Percentiles rank a stretch among this genome's conserved stretches.
phyloP scores from a whole-genome alignment of 2,113 vertebrate genomes.

The Paramisgurnus dabryanus region DNA sequence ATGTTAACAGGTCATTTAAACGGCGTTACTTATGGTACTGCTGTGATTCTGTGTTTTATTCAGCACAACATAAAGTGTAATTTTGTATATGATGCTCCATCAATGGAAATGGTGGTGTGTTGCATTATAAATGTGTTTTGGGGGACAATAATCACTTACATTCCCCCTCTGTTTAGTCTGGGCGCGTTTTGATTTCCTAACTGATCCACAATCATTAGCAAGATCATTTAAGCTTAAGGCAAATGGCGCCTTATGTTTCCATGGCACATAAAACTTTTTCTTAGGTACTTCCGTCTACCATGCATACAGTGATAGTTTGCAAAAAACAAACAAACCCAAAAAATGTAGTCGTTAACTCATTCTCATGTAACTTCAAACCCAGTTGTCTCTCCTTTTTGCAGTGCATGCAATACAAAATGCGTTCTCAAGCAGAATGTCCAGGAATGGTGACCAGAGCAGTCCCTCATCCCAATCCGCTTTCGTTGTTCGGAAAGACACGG shows the following conservation, averaged over 20 bases:
- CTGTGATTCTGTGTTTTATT: background rate
- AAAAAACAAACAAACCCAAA: background rate
- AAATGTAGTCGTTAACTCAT: background rate
- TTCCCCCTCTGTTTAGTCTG: background rate
- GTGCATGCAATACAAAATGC: no score
- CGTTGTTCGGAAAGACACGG: no score
- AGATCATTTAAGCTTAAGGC: slow-evolving; percentile 1
- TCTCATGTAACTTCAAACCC: background rate
- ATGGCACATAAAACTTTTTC: slow-evolving; percentile 4
- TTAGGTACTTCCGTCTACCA: no score
- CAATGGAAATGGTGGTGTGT: background rate
- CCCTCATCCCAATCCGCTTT: no score
- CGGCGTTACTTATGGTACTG: background rate
- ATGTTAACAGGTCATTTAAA: no score
- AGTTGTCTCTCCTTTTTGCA: no score
- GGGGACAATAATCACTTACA: background rate
- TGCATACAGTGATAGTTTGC: background rate
- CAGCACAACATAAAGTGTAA: slow-evolving; percentile 13
- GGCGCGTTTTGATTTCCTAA: background rate
- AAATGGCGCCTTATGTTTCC: background rate
- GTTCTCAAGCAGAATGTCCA: no score
- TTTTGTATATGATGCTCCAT: slow-evolving; percentile 19
- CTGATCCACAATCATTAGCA: background rate
- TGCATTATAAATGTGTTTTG: background rate
- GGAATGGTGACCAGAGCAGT: no score